phyloP scores from a whole-genome alignment of 2,888 invertebrate species.

The Lasiommata megera region DNA sequence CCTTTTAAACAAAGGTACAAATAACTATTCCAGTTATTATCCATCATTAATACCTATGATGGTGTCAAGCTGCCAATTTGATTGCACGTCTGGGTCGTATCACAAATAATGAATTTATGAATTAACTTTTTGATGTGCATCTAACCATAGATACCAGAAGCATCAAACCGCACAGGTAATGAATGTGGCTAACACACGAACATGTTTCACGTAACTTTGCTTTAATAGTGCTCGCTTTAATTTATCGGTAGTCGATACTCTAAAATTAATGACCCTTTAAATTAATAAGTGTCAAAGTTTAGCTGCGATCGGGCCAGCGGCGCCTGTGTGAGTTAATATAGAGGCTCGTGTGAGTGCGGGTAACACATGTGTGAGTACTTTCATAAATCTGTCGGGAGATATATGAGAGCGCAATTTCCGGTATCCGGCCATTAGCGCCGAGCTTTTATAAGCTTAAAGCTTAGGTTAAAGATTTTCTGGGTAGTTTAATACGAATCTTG shows the following conservation, averaged over 20 bases:
- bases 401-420: constrained; percentile 95
- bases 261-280: constrained; percentile 72
- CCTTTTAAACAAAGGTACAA: too few relatives aligned
- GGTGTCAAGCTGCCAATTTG: too few relatives aligned
- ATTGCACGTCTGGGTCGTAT: too few relatives aligned
- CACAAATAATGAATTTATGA: too few relatives aligned
- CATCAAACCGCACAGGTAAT: constrained; percentile 15
- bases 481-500: constrained; percentile 82
- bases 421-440: constrained; percentile 92
- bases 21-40: too few relatives aligned
- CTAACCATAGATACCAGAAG: not conserved
- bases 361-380: constrained; percentile 85
- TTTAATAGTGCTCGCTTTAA: constrained; percentile 35
- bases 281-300: constrained; percentile 77
- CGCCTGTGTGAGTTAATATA: constrained; percentile 40
- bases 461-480: constrained; percentile 82
- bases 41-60: too few relatives aligned
- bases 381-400: constrained; percentile 95
- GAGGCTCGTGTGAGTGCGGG: constrained; percentile 56
- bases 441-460: constrained; percentile 85
- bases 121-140: not conserved
- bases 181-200: constrained; percentile 25
- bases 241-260: constrained; percentile 50
- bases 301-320: constrained; percentile 41
- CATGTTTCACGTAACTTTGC: constrained; percentile 22